Evolutionary conservation across 2,797 vertebrate genomes (phyloP), one percentile per base, ranked within the genome.

Genomic region (Ciconia nigra): DNA sequence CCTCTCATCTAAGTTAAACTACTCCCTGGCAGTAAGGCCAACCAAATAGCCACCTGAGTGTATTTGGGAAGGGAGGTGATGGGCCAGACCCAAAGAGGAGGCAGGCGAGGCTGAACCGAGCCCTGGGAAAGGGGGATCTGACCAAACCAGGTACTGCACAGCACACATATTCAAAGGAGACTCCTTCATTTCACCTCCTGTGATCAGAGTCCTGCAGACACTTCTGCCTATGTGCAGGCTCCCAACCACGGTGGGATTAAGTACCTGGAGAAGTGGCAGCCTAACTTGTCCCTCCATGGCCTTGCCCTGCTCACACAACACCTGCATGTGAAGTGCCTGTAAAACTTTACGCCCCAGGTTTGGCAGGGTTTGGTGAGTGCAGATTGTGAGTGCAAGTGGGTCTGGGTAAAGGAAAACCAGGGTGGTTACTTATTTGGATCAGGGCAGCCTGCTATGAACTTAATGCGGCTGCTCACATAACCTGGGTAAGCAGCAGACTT

Each of bases 381-480:
- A 28, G 17, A n/a, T 7, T 35, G 28, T 18, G 8, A 85, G 29
- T 2, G 21, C 5, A 63, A 83, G 37, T 2, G 7, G 14, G 12
- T n/a, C 6, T 28, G 9, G 5, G 33, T 29, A 16, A 10, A 7
- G 13, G 18, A 10, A 83, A 69, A 62, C 15, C 33, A 15, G 69
- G 61, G 22, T 0, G 0, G 51, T 13, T 42, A 62, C 15, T 92
- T 71, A 33, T 0, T 8, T 7, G 7, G n/a, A 46, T 22, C 28
- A 62, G 18, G 51, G 42, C 10, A 91, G 44, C 54, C 26, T 55
- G n/a, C 35, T 25, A 47, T 1, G 3, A 86, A 63, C 22, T 12
- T 25, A 13, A 74, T 0, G 15, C 3, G 33, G n/a, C 49, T 83
- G 54, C 20, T 62, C 39, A 28, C 12, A 3, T 13, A 55, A 31